Evolutionary conservation across 2,113 vertebrate species (phyloP).

Genomic region (Gymnorhina tibicen): DNA sequence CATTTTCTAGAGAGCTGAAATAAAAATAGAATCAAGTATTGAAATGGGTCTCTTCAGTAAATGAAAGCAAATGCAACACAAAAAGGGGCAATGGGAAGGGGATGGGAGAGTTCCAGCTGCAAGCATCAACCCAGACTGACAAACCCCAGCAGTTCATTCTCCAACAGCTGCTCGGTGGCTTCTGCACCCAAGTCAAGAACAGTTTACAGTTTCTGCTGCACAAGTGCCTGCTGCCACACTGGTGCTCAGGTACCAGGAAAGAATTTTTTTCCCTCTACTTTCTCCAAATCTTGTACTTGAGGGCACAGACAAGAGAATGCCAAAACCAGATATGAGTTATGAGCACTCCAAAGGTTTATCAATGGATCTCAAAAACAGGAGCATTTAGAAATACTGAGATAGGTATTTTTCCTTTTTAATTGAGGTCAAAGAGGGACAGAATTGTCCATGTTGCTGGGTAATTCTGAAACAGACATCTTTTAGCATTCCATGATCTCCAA

Average conservation of each 20-base stretch:
- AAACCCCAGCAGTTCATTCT: neutral
- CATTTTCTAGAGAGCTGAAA: neutral
- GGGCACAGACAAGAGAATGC: neutral
- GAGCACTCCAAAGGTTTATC: neutral
- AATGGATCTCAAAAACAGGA: neutral
- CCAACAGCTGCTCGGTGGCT: neutral
- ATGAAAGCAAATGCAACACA: neutral
- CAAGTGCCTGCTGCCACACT: neutral
- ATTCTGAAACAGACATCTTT: neutral
- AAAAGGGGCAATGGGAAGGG: neutral
- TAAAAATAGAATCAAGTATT: constrained; percentile 9
- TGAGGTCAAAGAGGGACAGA: neutral
- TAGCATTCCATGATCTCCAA: neutral
- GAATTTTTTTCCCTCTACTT: neutral
- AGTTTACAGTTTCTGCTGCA: neutral
- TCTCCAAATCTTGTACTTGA: neutral
- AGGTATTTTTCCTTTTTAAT: neutral
- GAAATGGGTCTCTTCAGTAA: neutral
- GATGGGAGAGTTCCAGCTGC: neutral
- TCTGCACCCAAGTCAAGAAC: neutral
- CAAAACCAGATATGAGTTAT: neutral
- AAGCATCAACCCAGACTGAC: neutral
- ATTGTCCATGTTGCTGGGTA: neutral
- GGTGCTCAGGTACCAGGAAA: neutral
- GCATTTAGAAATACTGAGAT: neutral